Base-by-base conservation (phyloP, 2,888 invertebrate species). In the Nomada ruficornis region DNA sequence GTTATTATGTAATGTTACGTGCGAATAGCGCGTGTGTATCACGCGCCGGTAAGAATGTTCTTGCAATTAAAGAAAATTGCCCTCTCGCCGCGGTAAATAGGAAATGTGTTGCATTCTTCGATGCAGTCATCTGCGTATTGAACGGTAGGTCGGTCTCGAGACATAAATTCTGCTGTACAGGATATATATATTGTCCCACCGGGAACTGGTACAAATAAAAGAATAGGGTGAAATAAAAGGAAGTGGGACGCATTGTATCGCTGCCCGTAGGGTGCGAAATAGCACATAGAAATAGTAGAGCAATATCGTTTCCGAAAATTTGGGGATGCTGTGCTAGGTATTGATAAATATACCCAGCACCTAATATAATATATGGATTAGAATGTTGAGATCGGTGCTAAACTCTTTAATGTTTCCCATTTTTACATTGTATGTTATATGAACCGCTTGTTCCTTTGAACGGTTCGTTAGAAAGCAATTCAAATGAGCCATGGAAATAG, bases 1-100 rank as follows among this genome's bases (percentile, higher is more conserved):
- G 62, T 68, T 72, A 52, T 80, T 80, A 80, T 78, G 80, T 72
- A 80, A 80, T 80, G 71, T 77, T 80, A 80, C 78, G 72, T 23
- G 77, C 70, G 62, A 67, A 77, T 72, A 77, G 47, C 77, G 67
- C 67, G 71, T 63, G 63, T 76, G 57, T 64, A 76, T 69, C 63
- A 42, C 77, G 26, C 59, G 52, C 50, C 50, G 72, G 26, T 26
- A 63, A 78, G 72, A 57, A 78, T 63, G 68, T 63, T 62, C 71
- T 57, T 50, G 59, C 71, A 72, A 68, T 72, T 55, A 50, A 73
- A 54, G 69, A 78, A 78, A 78, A 80, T 64, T 72, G 18, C 52
- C 52, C 26, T 20, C 55, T 42, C 23, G 26, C 47, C 36, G 42
- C 55, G 64, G 52, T 52, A 44, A 69, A 65, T 69, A 47, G 57